phyloP scores from a whole-genome alignment of 2,797 vertebrate genomes.

The Centroberyx gerrardi region DNA sequence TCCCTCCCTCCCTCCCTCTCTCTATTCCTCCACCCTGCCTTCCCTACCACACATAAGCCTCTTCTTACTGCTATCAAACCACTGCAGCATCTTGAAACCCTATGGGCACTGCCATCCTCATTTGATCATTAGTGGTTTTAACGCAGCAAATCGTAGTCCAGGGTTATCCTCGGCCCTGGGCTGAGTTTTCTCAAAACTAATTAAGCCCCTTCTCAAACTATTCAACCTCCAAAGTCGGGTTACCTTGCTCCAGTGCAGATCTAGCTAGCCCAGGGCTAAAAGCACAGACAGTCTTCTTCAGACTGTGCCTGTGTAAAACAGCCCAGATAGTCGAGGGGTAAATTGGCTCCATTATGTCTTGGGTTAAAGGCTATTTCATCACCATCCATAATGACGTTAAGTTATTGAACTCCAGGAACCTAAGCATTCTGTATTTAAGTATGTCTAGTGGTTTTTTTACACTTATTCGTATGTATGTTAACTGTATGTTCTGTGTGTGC shows the following conservation, averaged over 20 bases:
- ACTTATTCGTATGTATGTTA: constrained; percentile 2
- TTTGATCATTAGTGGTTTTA: constrained; percentile 62
- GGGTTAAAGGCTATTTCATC: constrained; percentile 13
- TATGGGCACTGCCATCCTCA: constrained; percentile 45
- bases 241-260: constrained; percentile 34
- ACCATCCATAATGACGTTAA: background rate
- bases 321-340: background rate
- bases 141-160: constrained; percentile 33
- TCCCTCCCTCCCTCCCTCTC: constrained; percentile 13
- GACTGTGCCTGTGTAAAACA: constrained; percentile 13
- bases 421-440: background rate
- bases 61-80: constrained; percentile 30
- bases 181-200: constrained; percentile 65
- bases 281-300: constrained; percentile 19
- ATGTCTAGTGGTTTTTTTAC: background rate
- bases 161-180: constrained; percentile 56
- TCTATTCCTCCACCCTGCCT: constrained; percentile 21
- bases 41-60: constrained; percentile 28
- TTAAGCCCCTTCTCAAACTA: constrained; percentile 57
- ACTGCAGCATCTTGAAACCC: constrained; percentile 46
- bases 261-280: constrained; percentile 27
- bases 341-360: background rate
- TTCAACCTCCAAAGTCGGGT: constrained; percentile 48
- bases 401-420: too few species aligned
- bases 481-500: constrained; percentile 17